A percentile compares a stretch with the other conserved stretches of the same genome.
These are phyloP conservation scores for Bacillus rossius DNA, from an alignment of 1,140 invertebrate species.

Conservation along the genomic window DNA sequence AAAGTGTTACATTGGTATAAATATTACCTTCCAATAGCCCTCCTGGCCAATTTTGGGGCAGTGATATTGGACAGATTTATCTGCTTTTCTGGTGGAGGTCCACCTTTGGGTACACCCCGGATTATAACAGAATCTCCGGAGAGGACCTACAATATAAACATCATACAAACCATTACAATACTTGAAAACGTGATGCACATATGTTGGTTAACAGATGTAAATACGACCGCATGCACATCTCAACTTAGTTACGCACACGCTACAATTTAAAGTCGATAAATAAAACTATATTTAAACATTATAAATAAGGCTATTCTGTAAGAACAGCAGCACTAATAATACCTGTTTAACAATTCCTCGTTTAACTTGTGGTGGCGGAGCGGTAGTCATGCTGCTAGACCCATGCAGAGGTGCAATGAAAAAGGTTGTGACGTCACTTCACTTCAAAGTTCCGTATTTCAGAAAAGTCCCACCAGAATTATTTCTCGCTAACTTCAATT, in stretches of 20 bases:
- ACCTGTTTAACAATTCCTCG: constrained; percentile 54
- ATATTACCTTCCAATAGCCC: constrained; percentile 55
- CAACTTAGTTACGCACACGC: not conserved
- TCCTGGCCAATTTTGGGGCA: constrained; percentile 86
- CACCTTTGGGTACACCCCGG: constrained; percentile 65
- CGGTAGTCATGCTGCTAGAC: constrained; percentile 40
- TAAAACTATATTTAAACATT: not conserved
- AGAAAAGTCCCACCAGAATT: too few relatives aligned
- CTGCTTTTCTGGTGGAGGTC: constrained; percentile 87
- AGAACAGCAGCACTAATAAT: constrained; percentile 22
- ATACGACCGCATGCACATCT: not conserved
- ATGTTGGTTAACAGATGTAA: not conserved
- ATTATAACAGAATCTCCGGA: constrained; percentile 90
- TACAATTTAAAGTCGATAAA: not conserved
- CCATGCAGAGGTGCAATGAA: constrained; percentile 17
- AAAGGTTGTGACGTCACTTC: constrained; percentile 15
- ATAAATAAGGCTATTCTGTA: not conserved
- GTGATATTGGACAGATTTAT: constrained; percentile 85
- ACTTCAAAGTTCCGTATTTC: not conserved
- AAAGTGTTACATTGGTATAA: not conserved
- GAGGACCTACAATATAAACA: constrained; percentile 58
- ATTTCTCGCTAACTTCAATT: too few relatives aligned
- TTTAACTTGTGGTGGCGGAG: constrained; percentile 37
- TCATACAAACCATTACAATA: not conserved
- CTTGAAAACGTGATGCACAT: not conserved